Evolutionary conservation across 2,113 vertebrate species (phyloP), one percentile per base, ranked within the genome.

Genomic region (Burhinus oedicnemus): DNA sequence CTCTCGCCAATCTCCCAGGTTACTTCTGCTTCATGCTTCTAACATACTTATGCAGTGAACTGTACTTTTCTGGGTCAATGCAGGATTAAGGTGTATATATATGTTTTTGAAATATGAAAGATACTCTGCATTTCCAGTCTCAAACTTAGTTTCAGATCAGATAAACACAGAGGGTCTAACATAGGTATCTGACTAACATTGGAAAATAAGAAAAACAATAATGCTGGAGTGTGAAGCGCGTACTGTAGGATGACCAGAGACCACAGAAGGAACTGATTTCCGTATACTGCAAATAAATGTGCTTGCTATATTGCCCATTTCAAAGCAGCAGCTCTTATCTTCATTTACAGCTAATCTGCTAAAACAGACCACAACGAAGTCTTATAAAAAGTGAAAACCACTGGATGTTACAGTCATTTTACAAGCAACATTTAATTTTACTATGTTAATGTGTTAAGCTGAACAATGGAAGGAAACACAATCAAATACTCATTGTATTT

Each of bases 371-470:
- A 68, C 68, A 57, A 83, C 65, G 85, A 76, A 91, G 30, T 6
- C 45, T 7, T 61, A 42, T 15, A 42, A 61, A 61, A 90, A 93
- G 77, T 57, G 54, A 91, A 91, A 93, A 19, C 30, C 61, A 83
- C 75, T 42, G 81, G 84, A 54, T 15, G 40, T 47, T 82, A 55
- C 68, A 91, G 87, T 83, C 83, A 62, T 87, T 96, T 94, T 74
- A 85, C 62, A 91, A 87, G 94, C 83, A 85, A 78, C 83, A 74
- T 84, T 97, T 95, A 97, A 94, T 96, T 97, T 95, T 94, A 87
- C 34, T 76, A 34, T 18, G 65, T 55, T 86, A 54, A 71, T 1
- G 1, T 23, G 71, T 69, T 91, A 72, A 70, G 25, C 77, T 62
- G 74, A 95, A 96, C 89, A 74, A 87, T 34, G 77, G 74, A 87